Evolutionary conservation across 2,888 invertebrate genomes (phyloP), one percentile per base, ranked within the genome.

Genomic region (Dryomyza anilis): DNA sequence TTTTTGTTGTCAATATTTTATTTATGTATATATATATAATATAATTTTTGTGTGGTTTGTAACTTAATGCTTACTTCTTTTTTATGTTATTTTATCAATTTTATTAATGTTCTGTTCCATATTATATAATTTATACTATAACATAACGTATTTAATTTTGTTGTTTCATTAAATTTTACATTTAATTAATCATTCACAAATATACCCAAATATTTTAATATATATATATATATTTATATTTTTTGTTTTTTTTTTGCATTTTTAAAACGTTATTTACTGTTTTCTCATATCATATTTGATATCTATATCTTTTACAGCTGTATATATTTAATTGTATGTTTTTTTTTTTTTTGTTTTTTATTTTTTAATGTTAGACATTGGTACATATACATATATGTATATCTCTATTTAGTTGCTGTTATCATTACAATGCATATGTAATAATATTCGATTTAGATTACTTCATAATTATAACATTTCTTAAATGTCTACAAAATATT

Each of bases 401-500:
- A 30, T 55, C 45, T 66, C 57, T 27, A 19, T 60, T 60, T 56
- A 30, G 45, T 29, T 61, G 46, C 36, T 57, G 27, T 50, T 50
- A 7, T 23, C 14, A 23, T 36, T 30, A 39, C 43, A 55, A 29
- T n/a, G 21, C 53, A 33, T 23, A 12, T 29, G 23, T 39, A 39
- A 52, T 52, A 56, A 56, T 39, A 25, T 56, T 39, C n/a, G 21
- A 19, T 48, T 30, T 53, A 16, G 10, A 21, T 5, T 52, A 4
- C n/a, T 29, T 30, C 29, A 16, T 33, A 73, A 72, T 72, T 72
- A 72, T 58, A 78, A 76, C 76, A 64, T 75, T 73, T 71, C 80
- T 79, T 80, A 80, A 79, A 79, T 72, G 71, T 78, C 80, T 79
- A 79, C 78, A 79, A 79, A 79, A 79, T 79, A 79, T 78, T 79